Conservation (phyloP, 2,113 vertebrate species). For the Lepus timidus region DNA sequence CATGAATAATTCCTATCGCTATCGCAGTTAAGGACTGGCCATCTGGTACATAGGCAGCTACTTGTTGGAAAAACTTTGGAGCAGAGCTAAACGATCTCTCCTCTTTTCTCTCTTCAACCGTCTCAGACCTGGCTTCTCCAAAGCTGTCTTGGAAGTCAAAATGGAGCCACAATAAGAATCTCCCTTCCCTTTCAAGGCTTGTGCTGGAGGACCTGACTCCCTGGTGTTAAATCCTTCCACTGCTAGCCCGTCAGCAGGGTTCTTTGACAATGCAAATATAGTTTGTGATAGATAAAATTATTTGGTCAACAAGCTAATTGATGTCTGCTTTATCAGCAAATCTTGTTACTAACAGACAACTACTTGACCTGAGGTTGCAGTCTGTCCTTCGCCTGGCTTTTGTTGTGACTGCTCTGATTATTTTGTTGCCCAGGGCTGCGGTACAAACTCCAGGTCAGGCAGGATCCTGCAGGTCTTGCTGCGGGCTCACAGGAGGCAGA, state of each 20-base stretch:
- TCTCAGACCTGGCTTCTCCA: slow-evolving; percentile 15
- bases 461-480: background rate
- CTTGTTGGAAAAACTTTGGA: background rate
- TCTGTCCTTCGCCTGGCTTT: background rate
- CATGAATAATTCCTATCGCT: background rate
- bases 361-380: background rate
- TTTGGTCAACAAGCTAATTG: background rate
- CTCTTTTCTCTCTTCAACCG: background rate
- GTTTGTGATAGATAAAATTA: background rate
- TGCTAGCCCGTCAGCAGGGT: slow-evolving; percentile 68
- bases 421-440: background rate
- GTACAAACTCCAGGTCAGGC: background rate
- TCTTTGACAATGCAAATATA: background rate
- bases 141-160: background rate
- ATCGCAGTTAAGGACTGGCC: background rate
- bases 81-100: slow-evolving; percentile 12
- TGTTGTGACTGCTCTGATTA: background rate
- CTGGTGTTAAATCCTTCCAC: no score
- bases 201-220: background rate
- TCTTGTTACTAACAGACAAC: background rate
- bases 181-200: background rate
- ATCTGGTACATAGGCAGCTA: background rate
- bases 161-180: background rate
- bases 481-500: no score
- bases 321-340: background rate